Percentiles rank a stretch among this genome's conserved stretches.
Conservation (phyloP, 2,888 invertebrate species). For the Meta bourneti region DNA sequence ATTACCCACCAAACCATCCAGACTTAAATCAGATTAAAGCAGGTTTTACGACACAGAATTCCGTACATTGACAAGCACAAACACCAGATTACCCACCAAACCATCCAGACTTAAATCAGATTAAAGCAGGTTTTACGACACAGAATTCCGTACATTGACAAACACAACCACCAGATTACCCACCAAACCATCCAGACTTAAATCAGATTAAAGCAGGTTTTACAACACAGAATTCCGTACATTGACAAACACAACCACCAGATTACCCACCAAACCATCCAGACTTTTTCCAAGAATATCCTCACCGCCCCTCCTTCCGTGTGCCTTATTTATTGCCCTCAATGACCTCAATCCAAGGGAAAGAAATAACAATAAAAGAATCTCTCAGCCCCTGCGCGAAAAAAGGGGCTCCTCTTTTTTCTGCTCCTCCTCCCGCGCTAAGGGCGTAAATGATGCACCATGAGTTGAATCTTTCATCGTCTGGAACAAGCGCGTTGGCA, state of each 20-base stretch:
- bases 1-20: not conserved
- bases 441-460: slow-evolving; percentile 62
- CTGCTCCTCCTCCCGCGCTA: slow-evolving; percentile 12
- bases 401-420: slow-evolving; percentile 4
- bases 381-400: not conserved
- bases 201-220: too few species aligned
- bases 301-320: not conserved
- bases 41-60: not conserved
- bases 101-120: not conserved
- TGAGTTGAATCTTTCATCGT: slow-evolving; percentile 60
- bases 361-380: slow-evolving; percentile 15
- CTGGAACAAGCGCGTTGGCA: not conserved
- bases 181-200: too few species aligned
- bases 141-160: too few species aligned
- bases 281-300: not conserved
- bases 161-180: too few species aligned
- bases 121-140: too few species aligned
- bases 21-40: too few species aligned
- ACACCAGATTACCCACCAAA: not conserved
- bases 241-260: not conserved
- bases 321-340: slow-evolving; percentile 22
- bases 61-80: not conserved
- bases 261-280: not conserved
- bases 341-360: slow-evolving; percentile 26
- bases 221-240: not conserved